phyloP scores from a whole-genome alignment of 2,113 vertebrate genomes.

The Zosterops pallidus region DNA sequence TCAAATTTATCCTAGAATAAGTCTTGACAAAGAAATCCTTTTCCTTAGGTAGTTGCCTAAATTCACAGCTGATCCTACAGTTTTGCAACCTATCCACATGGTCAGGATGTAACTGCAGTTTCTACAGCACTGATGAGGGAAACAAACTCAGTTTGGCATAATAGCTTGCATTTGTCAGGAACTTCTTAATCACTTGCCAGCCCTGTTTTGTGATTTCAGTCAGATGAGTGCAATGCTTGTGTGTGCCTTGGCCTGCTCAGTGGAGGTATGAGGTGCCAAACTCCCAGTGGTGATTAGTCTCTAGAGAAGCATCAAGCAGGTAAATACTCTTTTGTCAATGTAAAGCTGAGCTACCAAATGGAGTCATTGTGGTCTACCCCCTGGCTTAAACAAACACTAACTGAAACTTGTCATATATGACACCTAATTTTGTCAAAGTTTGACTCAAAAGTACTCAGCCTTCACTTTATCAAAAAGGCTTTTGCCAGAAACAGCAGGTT shows the following conservation, averaged over 20 bases:
- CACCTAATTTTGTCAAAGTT: conserved; percentile 53
- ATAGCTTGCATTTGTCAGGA: not conserved
- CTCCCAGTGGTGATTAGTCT: not conserved
- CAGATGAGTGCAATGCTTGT: not conserved
- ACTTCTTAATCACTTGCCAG: not conserved
- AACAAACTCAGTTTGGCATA: not conserved
- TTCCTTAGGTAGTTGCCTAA: not conserved
- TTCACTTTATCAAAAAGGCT: conserved; percentile 60
- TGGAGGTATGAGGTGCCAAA: not conserved
- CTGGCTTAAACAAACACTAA: conserved; percentile 41
- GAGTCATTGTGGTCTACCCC: conserved; percentile 20
- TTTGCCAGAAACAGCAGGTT: conserved; percentile 59
- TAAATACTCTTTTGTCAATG: not conserved
- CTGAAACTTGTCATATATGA: conserved; percentile 28
- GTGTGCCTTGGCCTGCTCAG: not conserved
- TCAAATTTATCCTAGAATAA: not conserved
- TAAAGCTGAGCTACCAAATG: conserved; percentile 14
- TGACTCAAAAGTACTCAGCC: conserved; percentile 7
- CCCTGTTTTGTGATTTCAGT: not conserved
- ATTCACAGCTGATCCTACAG: not conserved
- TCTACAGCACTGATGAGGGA: not conserved
- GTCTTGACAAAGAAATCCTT: not conserved
- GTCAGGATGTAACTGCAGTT: not conserved
- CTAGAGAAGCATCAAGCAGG: not conserved
- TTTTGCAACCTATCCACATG: not conserved